Conservation (phyloP, 2,888 invertebrate species). For the Yponomeuta cagnagella region DNA sequence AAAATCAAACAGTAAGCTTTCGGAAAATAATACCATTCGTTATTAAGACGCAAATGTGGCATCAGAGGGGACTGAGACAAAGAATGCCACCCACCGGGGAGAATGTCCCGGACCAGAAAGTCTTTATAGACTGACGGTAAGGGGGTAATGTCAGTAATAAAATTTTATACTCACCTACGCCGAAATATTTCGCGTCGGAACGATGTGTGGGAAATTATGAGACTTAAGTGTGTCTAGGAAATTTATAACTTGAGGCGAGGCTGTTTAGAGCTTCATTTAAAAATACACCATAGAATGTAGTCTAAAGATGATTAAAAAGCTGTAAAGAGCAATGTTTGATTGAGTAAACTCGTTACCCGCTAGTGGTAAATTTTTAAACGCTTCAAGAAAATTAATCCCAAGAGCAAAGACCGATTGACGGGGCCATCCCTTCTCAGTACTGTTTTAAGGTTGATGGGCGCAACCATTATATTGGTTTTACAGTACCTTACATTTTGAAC, state of each 20-base stretch:
- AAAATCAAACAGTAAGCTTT: constrained; percentile 65
- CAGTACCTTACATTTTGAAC: too few relatives aligned
- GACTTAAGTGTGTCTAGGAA: constrained; percentile 42
- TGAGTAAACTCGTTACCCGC: constrained; percentile 12
- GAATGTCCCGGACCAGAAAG: constrained; percentile 52
- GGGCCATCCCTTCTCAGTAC: not conserved
- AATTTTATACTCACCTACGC: constrained; percentile 58
- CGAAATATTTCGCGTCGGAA: constrained; percentile 70
- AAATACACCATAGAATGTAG: not conserved
- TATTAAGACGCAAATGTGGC: constrained; percentile 70
- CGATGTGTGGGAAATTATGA: constrained; percentile 69
- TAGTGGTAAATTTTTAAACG: constrained; percentile 29
- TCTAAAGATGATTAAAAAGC: not conserved
- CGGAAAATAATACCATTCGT: constrained; percentile 64
- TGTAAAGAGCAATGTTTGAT: not conserved
- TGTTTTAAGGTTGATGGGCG: not conserved
- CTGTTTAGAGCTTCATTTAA: constrained; percentile 21
- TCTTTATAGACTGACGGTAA: constrained; percentile 63
- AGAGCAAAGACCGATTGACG: constrained; percentile 25
- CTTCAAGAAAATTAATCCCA: constrained; percentile 54
- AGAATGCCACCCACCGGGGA: constrained; percentile 36
- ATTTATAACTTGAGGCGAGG: constrained; percentile 46
- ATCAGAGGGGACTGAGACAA: constrained; percentile 62
- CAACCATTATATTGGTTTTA: not conserved
- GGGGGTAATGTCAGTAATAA: constrained; percentile 68